These are phyloP conservation scores for Rhopilema esculentum DNA, from an alignment of 30 jellyfish, hydroid and myxozoan species.

Conservation along the genomic window DNA sequence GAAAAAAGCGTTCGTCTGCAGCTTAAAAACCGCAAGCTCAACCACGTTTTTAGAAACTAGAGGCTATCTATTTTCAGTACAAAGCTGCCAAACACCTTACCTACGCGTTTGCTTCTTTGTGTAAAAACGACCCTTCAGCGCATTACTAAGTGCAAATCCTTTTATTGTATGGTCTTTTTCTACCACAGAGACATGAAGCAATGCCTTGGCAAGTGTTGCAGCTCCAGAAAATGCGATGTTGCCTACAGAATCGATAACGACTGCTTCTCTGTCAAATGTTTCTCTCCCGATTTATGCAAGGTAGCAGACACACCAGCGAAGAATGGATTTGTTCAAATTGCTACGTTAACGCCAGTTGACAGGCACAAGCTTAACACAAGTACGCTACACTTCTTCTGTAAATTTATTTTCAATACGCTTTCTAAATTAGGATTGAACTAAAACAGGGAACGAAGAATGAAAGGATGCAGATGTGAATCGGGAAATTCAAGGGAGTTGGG, in stretches of 20 bases:
- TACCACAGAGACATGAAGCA: constrained; percentile 50
- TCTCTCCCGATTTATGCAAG: constrained; percentile 90
- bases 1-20: too few species aligned
- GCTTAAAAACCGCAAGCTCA: too few species aligned
- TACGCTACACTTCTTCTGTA: background rate
- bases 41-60: too few species aligned
- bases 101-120: too few species aligned
- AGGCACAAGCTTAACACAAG: constrained; percentile 53
- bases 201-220: constrained; percentile 90
- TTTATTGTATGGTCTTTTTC: too few species aligned
- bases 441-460: too few species aligned
- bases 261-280: constrained; percentile 88
- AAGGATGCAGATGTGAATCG: too few species aligned
- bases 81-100: too few species aligned
- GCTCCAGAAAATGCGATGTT: constrained; percentile 76
- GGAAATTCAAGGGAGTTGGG: too few species aligned
- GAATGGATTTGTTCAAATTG: constrained; percentile 77
- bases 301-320: constrained; percentile 69
- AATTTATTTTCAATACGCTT: background rate
- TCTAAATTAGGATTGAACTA: background rate
- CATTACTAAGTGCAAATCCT: too few species aligned
- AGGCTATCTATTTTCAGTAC: too few species aligned
- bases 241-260: constrained; percentile 91
- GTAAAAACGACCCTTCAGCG: too few species aligned
- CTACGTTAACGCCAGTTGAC: constrained; percentile 62